Base-by-base conservation (phyloP, 2,797 vertebrate species). In the Linurgus olivaceus region DNA sequence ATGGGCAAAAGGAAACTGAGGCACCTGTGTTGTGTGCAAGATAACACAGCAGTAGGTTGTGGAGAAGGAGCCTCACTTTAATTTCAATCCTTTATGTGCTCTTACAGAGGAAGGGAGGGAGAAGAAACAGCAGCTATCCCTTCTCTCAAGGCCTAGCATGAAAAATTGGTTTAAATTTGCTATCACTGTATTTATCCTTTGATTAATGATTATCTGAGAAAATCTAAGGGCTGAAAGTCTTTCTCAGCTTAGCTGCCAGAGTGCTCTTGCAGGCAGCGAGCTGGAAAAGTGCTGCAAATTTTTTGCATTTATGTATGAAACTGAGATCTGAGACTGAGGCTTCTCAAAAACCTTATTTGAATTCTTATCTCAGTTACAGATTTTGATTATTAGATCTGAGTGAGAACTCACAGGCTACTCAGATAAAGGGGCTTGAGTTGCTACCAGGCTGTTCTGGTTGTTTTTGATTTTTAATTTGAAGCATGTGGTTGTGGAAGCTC, bases 131-230 rank as follows among this genome's bases (percentile, higher is more conserved):
- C 59, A 73, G 68, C 45, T 74, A 47, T 23, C 31, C 5, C 25
- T 71, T 79, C 42, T 51, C 42, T 68, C 59, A 70, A 75, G 63
- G 16, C 37, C n/a, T 71, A 76, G 48, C 51, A 44, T 24, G 54
- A 72, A 26, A 93, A 77, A 87, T 9, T n/a, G 25, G 90, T 72
- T 93, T 76, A 81, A 71, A 89, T 71, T 76, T 78, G 42, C 13
- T 84, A 86, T 35, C 35, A 13, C 58, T 78, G 42, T 35, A 38
- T 81, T 55, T 57, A 47, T 51, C 62, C 26, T 83, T 68, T 90
- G 82, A 90, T 95, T 92, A 91, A 90, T 71, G 65, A 80, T 94
- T 91, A 94, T 71, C 61, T 91, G 68, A 93, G 61, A 68, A 93
- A 93, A 94, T 78, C 44, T 88, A 75, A 54, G 54, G 48, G 44